Evolutionary conservation across 2,797 vertebrate genomes (phyloP).

Genomic region (Hydrophis major): DNA sequence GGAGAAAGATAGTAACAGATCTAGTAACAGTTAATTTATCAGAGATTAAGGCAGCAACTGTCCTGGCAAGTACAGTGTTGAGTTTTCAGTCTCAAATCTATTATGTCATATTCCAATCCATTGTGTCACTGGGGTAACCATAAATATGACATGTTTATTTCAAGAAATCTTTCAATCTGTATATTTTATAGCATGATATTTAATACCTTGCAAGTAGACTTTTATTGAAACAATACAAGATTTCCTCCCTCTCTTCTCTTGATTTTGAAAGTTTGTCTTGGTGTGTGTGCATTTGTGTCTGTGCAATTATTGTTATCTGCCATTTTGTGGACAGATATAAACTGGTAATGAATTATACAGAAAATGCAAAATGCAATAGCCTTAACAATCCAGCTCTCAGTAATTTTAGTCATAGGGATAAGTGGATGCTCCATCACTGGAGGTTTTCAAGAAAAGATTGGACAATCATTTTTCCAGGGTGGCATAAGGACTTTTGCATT

Average conservation of each 20-base stretch:
- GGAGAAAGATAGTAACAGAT: not conserved
- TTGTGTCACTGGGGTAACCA: not conserved
- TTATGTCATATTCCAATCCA: not conserved
- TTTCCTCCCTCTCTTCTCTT: not conserved
- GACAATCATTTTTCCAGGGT: not conserved
- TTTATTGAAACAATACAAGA: not conserved
- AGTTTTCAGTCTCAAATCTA: not conserved
- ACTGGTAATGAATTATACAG: not conserved
- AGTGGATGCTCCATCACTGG: not conserved
- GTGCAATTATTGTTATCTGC: not conserved
- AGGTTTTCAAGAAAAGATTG: not conserved
- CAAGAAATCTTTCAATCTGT: not conserved
- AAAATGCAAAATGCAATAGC: not conserved
- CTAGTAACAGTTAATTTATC: not conserved
- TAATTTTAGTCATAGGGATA: not conserved
- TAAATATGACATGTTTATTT: not conserved
- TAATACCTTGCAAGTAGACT: not conserved
- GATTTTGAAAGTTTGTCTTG: not conserved
- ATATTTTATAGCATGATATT: not conserved
- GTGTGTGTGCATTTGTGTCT: not conserved
- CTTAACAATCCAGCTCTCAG: not conserved
- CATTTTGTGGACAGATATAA: not conserved
- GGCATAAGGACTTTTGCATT: not conserved
- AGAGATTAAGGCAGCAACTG: not conserved
- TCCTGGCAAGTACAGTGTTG: not conserved